These are phyloP conservation scores for Enteromius fasciolatus DNA, from an alignment of 2,797 vertebrate species.

Conservation along the genomic window DNA sequence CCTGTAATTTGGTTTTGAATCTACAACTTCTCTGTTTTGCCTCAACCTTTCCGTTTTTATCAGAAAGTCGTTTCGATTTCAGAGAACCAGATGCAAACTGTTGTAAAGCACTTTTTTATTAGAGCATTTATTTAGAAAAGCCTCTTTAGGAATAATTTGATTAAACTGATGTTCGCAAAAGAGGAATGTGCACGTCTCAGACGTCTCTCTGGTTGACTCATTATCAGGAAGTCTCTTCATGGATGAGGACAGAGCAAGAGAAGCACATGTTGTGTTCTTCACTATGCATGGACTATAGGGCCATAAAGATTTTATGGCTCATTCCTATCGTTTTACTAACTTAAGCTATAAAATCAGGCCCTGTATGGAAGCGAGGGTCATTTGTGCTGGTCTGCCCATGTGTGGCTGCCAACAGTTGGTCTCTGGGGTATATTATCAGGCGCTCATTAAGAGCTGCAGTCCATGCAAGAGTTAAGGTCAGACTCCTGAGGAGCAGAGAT, in stretches of 20 bases:
- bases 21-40: background rate
- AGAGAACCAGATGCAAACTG: background rate
- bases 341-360: constrained; percentile 59
- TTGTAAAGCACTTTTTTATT: background rate
- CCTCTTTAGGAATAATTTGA: constrained; percentile 2
- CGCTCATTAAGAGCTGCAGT: constrained; percentile 52
- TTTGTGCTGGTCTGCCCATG: constrained; percentile 46
- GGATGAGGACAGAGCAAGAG: constrained; percentile 42
- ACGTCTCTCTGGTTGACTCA: background rate
- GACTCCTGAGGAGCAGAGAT: constrained; percentile 31
- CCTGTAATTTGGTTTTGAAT: background rate
- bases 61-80: background rate
- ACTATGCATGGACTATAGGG: constrained; percentile 56
- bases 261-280: constrained; percentile 66
- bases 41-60: background rate
- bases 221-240: background rate
- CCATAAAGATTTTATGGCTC: constrained; percentile 70
- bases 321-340: constrained; percentile 72
- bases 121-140: background rate
- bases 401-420: constrained; percentile 49
- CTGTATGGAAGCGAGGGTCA: constrained; percentile 58
- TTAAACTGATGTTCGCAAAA: constrained; percentile 20
- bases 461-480: constrained; percentile 31
- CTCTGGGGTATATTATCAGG: constrained; percentile 57
- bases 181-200: constrained; percentile 16